Base-by-base conservation (phyloP, 2,888 invertebrate species). In the Torymus auratus region DNA sequence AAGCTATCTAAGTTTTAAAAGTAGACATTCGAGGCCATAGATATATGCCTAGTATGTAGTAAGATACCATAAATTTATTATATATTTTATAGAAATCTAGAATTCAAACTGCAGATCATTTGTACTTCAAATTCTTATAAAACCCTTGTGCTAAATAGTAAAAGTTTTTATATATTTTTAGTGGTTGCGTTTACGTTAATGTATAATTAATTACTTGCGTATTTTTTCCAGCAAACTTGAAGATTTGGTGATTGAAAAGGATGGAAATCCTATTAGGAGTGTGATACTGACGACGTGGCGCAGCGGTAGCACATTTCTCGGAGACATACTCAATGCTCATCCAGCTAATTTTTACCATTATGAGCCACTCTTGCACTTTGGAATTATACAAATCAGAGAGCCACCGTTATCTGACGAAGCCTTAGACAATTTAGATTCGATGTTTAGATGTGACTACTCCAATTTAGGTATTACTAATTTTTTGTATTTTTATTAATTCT, bases 301-400 rank as follows among this genome's bases (percentile, higher is more conserved):
- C 85, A 96, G 96, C 4, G 97, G 97, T 7, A 97, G 97, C 20
- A 97, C 97, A 55, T 97, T 97, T 90, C 92, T 97, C 72, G 97
- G 97, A 74, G 97, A 97, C 88, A 94, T 97, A 62, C 90, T 97
- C 67, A 96, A 96, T 89, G 93, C 96, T 41, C 94, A 96, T 89
- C 97, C 97, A 17, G 96, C 94, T 52, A 97, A 95, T 90, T 97
- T 94, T 91, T 97, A 97, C 91, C 97, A 97, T 89, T 97, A 97
- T 89, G 97, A 98, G 91, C 97, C 97, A 53, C 91, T 97, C 82
- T 92, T 97, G 81, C 95, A 96, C 88, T 96, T 95, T 91, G 96
- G 95, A 82, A 96, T 97, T 85, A 93, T 95, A 84, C 96, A 96
- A 92, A 94, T 97, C 79, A 93, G 97, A 86, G 95, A 95, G 11